phyloP scores from a whole-genome alignment of 2,797 vertebrate species.

The Staurois parvus region DNA sequence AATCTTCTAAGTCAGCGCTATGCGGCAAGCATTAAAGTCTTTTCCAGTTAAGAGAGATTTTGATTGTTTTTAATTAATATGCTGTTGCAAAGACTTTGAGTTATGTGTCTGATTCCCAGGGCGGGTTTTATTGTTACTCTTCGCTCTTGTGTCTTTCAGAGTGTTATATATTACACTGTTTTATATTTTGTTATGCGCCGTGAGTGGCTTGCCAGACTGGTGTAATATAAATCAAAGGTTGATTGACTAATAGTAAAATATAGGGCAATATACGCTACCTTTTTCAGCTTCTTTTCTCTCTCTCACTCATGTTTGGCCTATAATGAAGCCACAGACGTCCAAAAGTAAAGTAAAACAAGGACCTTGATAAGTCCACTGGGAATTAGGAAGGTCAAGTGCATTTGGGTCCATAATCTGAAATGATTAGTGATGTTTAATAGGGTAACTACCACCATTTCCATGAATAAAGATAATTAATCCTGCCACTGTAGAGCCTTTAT shows the following conservation, averaged over 20 bases:
- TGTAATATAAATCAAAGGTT: slow-evolving; percentile 56
- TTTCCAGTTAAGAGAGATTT: slow-evolving; percentile 42
- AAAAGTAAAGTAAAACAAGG: slow-evolving; percentile 41
- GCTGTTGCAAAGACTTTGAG: slow-evolving; percentile 53
- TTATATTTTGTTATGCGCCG: slow-evolving; percentile 62
- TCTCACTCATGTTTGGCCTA: slow-evolving; percentile 39
- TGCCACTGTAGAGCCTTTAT: slow-evolving; percentile 21
- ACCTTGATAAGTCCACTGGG: slow-evolving; percentile 30
- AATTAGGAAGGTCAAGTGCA: slow-evolving; percentile 39
- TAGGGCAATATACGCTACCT: slow-evolving; percentile 31
- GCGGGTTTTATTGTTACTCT: slow-evolving; percentile 59
- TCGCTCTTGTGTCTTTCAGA: slow-evolving; percentile 55
- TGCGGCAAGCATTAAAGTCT: slow-evolving; percentile 19
- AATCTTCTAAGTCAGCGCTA: slow-evolving; percentile 31
- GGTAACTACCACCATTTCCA: slow-evolving; percentile 40
- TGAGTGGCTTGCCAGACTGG: slow-evolving; percentile 60
- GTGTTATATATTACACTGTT: slow-evolving; percentile 56
- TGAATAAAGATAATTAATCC: slow-evolving; percentile 46
- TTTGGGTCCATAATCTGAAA: slow-evolving; percentile 26
- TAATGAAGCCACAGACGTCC: slow-evolving; percentile 15
- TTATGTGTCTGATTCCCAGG: slow-evolving; percentile 61
- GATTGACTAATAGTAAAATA: slow-evolving; percentile 60
- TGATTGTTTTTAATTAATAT: slow-evolving; percentile 60
- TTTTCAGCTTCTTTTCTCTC: not conserved
- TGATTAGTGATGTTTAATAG: slow-evolving; percentile 40